phyloP scores from a whole-genome alignment of 2,797 vertebrate species.

The Oryzias dopingdopingensis region DNA sequence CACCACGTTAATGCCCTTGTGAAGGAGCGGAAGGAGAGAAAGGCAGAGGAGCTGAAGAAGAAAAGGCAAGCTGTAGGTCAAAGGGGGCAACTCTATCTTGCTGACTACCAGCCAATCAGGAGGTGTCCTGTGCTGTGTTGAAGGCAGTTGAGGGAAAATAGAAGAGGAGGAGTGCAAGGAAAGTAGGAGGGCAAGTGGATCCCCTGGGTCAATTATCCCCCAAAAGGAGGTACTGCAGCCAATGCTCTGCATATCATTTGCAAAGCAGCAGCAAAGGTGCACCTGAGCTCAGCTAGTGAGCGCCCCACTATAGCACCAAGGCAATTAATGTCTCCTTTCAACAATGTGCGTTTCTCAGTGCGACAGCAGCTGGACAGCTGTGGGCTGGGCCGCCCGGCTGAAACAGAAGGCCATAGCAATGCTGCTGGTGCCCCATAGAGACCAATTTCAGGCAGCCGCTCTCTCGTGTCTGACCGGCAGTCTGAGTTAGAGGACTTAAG shows the following conservation, averaged over 20 bases:
- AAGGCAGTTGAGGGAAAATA: constrained; percentile 47
- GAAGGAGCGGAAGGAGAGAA: constrained; percentile 39
- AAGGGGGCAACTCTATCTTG: constrained; percentile 68
- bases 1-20: constrained; percentile 49
- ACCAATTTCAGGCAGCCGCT: constrained; percentile 69
- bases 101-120: constrained; percentile 76
- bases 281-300: constrained; percentile 70
- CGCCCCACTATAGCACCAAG: constrained; percentile 62
- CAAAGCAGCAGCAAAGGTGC: constrained; percentile 72
- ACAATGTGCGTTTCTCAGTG: constrained; percentile 69
- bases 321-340: constrained; percentile 80
- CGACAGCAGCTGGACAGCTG: constrained; percentile 72
- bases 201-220: constrained; percentile 79
- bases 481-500: constrained; percentile 41
- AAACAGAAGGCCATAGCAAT: constrained; percentile 47
- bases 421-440: constrained; percentile 65
- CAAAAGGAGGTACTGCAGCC: constrained; percentile 73
- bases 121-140: constrained; percentile 64
- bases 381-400: constrained; percentile 49
- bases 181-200: constrained; percentile 63
- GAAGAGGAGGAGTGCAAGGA: constrained; percentile 56
- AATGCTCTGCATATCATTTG: constrained; percentile 81
- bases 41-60: constrained; percentile 33
- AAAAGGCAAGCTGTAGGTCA: constrained; percentile 61
- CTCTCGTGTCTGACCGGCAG: constrained; percentile 33